Evolutionary conservation across 64 coral and sea anemone genomes (phyloP).

Genomic region (Actinia tenebrosa): DNA sequence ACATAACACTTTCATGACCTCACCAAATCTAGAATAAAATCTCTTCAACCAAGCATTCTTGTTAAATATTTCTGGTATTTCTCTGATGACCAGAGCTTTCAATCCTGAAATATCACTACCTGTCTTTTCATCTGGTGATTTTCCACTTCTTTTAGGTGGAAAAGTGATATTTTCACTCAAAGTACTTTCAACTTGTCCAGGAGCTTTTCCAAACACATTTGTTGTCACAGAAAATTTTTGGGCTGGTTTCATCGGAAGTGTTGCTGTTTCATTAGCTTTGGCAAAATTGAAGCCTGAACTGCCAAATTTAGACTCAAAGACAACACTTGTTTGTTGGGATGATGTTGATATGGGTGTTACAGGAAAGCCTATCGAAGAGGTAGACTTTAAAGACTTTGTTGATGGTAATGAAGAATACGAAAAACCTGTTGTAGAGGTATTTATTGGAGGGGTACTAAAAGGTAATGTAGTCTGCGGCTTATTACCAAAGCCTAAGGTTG

Average conservation of each 20-base stretch:
- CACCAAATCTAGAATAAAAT: conserved; percentile 85
- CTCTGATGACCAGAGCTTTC: conserved; percentile 50
- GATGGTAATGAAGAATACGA: not conserved
- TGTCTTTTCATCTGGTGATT: not conserved
- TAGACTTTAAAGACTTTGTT: not conserved
- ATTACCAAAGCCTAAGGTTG: not conserved
- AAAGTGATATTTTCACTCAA: not conserved
- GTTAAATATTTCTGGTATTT: conserved; percentile 66
- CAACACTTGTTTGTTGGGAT: conserved; percentile 1
- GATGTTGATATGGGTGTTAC: not conserved
- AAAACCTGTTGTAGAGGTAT: not conserved
- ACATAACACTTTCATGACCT: conserved; percentile 67
- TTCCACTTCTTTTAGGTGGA: not conserved
- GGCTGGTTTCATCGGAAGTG: not conserved
- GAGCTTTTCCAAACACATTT: not conserved
- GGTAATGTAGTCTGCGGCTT: not conserved
- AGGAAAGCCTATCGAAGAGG: not conserved
- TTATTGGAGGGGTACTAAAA: not conserved
- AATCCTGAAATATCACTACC: not conserved
- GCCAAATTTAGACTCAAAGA: not conserved
- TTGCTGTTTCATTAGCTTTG: not conserved
- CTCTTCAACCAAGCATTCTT: conserved; percentile 66
- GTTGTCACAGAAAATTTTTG: not conserved
- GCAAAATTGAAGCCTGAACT: conserved; percentile 6
- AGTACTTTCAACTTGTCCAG: not conserved